phyloP scores from a whole-genome alignment of 1,140 invertebrate species.

The Heliconius nattereri region DNA sequence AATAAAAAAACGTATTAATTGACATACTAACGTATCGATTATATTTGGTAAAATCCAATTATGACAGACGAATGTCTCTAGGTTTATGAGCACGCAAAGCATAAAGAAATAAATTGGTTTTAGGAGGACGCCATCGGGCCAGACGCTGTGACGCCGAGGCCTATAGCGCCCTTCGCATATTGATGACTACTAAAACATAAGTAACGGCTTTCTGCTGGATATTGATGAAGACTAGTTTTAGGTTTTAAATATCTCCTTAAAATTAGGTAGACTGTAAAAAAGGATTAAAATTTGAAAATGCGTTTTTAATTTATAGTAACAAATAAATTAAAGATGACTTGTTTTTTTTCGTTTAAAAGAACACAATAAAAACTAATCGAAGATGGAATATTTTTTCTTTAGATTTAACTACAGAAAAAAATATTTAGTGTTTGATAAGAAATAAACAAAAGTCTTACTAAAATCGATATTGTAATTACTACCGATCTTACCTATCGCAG shows the following conservation, averaged over 20 bases:
- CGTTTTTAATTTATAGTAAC: no score
- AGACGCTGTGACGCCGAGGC: slow-evolving; percentile 59
- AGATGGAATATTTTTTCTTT: no score
- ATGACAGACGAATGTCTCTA: slow-evolving; percentile 2
- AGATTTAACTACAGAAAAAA: no score
- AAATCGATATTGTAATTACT: slow-evolving; percentile 14
- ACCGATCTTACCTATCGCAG: slow-evolving; percentile 16
- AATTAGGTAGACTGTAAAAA: no score
- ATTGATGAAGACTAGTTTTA: slow-evolving; percentile 29
- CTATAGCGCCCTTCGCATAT: slow-evolving; percentile 51
- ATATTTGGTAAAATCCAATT: background rate
- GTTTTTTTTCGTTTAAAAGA: no score
- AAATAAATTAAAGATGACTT: no score
- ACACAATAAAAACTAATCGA: no score
- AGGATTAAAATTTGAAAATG: no score
- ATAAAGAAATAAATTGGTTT: slow-evolving; percentile 44
- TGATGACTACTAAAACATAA: slow-evolving; percentile 61
- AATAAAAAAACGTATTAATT: no score
- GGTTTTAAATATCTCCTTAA: background rate
- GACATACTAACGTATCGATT: background rate
- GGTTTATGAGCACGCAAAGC: slow-evolving; percentile 37
- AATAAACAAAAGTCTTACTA: background rate
- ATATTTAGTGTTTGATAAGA: no score
- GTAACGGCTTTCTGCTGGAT: slow-evolving; percentile 33
- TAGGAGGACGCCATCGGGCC: slow-evolving; percentile 26